Percentiles rank a stretch among this genome's conserved stretches.
Conservation (phyloP, 2,113 vertebrate genomes). For the Datnioides undecimradiatus region DNA sequence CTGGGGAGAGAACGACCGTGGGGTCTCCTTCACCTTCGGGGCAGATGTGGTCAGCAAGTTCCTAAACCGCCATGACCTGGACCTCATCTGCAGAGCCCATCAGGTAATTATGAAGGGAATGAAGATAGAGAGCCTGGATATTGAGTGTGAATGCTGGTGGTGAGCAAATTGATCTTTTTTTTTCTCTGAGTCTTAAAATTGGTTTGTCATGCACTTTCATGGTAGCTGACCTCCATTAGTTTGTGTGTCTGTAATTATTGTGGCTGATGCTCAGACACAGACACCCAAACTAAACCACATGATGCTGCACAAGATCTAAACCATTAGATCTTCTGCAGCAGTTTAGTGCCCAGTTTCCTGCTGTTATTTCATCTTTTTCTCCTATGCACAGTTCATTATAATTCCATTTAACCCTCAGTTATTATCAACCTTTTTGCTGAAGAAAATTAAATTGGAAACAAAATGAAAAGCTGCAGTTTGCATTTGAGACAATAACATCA, state of each 20-base stretch:
- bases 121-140: background rate
- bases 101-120: constrained; percentile 85
- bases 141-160: background rate
- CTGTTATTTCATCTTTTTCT: background rate
- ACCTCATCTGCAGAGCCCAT: constrained; percentile 98
- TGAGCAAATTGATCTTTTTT: constrained; percentile 1
- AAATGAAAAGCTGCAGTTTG: background rate
- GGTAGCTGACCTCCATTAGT: background rate
- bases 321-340: constrained; percentile 10
- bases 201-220: constrained; percentile 1
- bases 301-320: no score
- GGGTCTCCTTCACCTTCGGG: constrained; percentile 98
- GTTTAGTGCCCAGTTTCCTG: background rate
- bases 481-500: background rate
- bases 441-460: background rate
- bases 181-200: background rate
- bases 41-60: constrained; percentile 99
- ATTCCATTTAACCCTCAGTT: background rate
- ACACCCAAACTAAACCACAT: constrained; percentile 5
- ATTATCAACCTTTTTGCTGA: background rate
- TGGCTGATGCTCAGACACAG: constrained; percentile 1
- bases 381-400: background rate
- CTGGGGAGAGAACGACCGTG: constrained; percentile 98
- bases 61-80: constrained; percentile 98
- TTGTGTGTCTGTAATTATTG: constrained; percentile 20